phyloP scores from a whole-genome alignment of 1,140 invertebrate species.

The Drosophila melanogaster region Release_6_plus_ISO1_MT NT_033777.3:8513001-8513500 shows the following conservation, averaged over 20 bases:
- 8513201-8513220: slow-evolving; percentile 57
- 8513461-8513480: slow-evolving; percentile 77
- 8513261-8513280: slow-evolving; percentile 7
- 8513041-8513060: no score
- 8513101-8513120: slow-evolving; percentile 42
- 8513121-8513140: slow-evolving; percentile 57
- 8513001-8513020: slow-evolving; percentile 66
- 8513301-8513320: not conserved
- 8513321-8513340: slow-evolving; percentile 63
- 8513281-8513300: not conserved
- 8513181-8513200: slow-evolving; percentile 55
- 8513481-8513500: slow-evolving; percentile 71
- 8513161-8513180: slow-evolving; percentile 47
- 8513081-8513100: slow-evolving; percentile 11
- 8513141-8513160: slow-evolving; percentile 25
- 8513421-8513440: slow-evolving; percentile 33
- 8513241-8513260: slow-evolving; percentile 57
- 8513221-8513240: slow-evolving; percentile 40
- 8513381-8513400: slow-evolving; percentile 72
- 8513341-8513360: slow-evolving; percentile 68
- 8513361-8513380: slow-evolving; percentile 77
- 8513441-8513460: slow-evolving; percentile 51
- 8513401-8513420: slow-evolving; percentile 59
- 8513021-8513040: slow-evolving; percentile 31
- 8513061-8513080: slow-evolving; percentile 9